phyloP scores from a whole-genome alignment of 2,888 invertebrate genomes.

The Rhingia campestris region DNA sequence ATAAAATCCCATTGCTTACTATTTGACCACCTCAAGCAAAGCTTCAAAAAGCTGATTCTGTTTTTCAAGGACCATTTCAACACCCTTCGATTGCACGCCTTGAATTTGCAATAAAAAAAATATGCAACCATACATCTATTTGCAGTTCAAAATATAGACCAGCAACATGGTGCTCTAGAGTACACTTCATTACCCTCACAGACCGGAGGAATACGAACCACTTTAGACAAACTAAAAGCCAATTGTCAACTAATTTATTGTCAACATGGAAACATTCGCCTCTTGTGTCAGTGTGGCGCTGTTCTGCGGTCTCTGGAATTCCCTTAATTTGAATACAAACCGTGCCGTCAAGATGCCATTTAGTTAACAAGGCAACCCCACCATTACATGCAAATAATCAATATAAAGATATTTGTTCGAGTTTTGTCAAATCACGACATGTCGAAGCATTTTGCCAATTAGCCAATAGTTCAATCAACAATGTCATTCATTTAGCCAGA shows the following conservation, averaged over 20 bases:
- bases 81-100: too few relatives aligned
- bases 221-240: slow-evolving; percentile 50
- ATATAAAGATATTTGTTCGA: slow-evolving; percentile 68
- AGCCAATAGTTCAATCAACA: slow-evolving; percentile 74
- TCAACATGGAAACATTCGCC: slow-evolving; percentile 69
- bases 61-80: too few relatives aligned
- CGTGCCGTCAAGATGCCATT: slow-evolving; percentile 51
- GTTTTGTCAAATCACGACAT: slow-evolving; percentile 74
- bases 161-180: not conserved
- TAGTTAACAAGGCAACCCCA: slow-evolving; percentile 11
- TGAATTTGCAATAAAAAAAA: too few relatives aligned
- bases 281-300: slow-evolving; percentile 32
- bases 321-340: slow-evolving; percentile 65
- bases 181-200: slow-evolving; percentile 12
- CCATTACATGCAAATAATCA: slow-evolving; percentile 43
- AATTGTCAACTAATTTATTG: slow-evolving; percentile 74
- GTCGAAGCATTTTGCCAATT: slow-evolving; percentile 73
- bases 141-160: not conserved
- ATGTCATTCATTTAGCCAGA: slow-evolving; percentile 66
- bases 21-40: too few relatives aligned
- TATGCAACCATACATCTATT: too few relatives aligned
- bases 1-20: too few relatives aligned
- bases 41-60: too few relatives aligned
- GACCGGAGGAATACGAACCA: not conserved
- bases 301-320: slow-evolving; percentile 26